These are phyloP conservation scores for Halictus rubicundus DNA, from an alignment of 1,140 invertebrate species.

Conservation along the genomic window DNA sequence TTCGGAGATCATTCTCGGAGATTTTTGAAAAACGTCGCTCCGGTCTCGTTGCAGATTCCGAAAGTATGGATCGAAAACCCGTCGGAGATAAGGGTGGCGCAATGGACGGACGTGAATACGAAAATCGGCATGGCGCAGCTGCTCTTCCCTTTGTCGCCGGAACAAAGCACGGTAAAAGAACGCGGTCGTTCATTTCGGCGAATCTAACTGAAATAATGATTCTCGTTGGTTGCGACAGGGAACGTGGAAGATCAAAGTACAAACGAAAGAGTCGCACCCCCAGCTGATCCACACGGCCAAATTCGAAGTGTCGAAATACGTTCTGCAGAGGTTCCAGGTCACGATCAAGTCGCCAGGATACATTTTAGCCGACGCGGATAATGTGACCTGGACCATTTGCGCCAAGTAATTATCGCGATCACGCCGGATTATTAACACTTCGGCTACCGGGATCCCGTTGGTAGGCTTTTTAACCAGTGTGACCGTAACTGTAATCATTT, in stretches of 20 bases:
- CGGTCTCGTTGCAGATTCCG: constrained; percentile 77
- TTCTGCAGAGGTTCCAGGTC: constrained; percentile 86
- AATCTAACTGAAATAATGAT: not conserved
- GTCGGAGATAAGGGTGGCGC: constrained; percentile 81
- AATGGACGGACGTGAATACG: constrained; percentile 82
- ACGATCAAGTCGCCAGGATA: constrained; percentile 83
- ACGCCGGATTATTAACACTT: no score
- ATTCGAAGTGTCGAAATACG: constrained; percentile 84
- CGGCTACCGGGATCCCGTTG: no score
- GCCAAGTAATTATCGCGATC: constrained; percentile 79
- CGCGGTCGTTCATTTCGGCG: not conserved
- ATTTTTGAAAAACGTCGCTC: no score
- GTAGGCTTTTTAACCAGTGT: no score
- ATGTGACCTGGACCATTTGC: constrained; percentile 82
- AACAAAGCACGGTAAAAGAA: constrained; percentile 79
- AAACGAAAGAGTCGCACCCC: constrained; percentile 71
- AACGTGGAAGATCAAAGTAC: constrained; percentile 82
- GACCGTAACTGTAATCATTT: no score
- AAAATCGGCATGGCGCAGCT: constrained; percentile 81
- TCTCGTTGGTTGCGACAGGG: constrained; percentile 74
- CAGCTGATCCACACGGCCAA: constrained; percentile 76
- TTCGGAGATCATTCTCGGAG: no score
- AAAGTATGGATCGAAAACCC: constrained; percentile 84
- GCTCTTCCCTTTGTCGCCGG: constrained; percentile 81
- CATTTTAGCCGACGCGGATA: constrained; percentile 81